These are phyloP conservation scores for Ecliptopera silaceata DNA, from an alignment of 2,888 invertebrate genomes.

Conservation along the genomic window DNA sequence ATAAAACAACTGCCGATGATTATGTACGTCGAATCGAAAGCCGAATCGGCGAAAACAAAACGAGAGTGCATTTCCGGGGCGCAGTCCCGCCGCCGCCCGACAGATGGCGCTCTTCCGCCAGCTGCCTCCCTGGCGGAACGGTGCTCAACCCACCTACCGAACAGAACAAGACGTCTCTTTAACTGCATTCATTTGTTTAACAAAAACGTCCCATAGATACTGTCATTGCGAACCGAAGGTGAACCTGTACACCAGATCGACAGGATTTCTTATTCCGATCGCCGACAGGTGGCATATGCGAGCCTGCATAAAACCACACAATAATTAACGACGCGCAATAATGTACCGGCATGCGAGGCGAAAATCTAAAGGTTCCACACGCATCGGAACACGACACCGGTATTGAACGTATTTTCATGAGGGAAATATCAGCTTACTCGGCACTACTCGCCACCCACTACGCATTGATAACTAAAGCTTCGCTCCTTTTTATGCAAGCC, in stretches of 20 bases:
- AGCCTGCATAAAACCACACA: conserved; percentile 67
- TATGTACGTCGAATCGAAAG: conserved; percentile 54
- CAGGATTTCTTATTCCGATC: conserved; percentile 68
- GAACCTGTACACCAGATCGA: conserved; percentile 55
- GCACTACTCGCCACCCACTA: conserved; percentile 70
- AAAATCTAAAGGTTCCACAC: conserved; percentile 77
- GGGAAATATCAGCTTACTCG: conserved; percentile 79
- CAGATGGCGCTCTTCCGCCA: conserved; percentile 83
- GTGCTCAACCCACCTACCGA: conserved; percentile 19
- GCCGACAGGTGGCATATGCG: conserved; percentile 76
- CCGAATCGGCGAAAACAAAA: conserved; percentile 68
- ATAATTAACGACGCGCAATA: conserved; percentile 82
- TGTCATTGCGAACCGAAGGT: conserved; percentile 58
- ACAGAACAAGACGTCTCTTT: conserved; percentile 24
- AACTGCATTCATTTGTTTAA: conserved; percentile 33
- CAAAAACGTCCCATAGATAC: conserved; percentile 41
- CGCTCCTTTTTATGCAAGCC: conserved; percentile 47
- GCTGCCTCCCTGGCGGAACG: conserved; percentile 56
- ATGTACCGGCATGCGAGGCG: conserved; percentile 79
- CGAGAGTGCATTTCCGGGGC: conserved; percentile 75
- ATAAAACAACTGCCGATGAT: conserved; percentile 21
- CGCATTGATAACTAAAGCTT: conserved; percentile 53
- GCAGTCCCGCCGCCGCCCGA: conserved; percentile 50
- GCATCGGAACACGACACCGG: conserved; percentile 76
- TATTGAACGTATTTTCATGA: conserved; percentile 78